A percentile compares a stretch with the other conserved stretches of the same genome.
phyloP scores from a whole-genome alignment of 2,888 invertebrate species.

The Xylota sylvarum region DNA sequence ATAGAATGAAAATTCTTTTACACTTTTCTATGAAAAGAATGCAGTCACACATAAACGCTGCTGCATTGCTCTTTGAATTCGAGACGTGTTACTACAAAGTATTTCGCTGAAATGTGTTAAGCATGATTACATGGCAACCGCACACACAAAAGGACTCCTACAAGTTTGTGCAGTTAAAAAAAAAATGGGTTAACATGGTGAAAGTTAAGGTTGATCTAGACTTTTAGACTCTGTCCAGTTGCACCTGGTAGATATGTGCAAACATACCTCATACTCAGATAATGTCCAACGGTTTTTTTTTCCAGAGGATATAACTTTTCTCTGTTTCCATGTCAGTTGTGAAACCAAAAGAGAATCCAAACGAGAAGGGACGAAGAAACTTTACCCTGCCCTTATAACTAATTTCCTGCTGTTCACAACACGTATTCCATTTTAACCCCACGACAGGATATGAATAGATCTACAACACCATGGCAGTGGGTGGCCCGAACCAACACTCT shows the following conservation, averaged over 20 bases:
- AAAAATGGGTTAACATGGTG: background rate
- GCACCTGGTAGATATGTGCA: constrained; percentile 2
- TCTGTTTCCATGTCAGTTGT: background rate
- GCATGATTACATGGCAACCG: constrained; percentile 26
- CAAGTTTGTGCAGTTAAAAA: background rate
- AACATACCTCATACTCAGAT: constrained; percentile 1
- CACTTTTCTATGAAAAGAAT: constrained; percentile 9
- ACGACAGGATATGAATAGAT: constrained; percentile 54
- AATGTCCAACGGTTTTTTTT: constrained; percentile 8
- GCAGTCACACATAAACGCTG: background rate
- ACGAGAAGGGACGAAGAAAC: constrained; percentile 16
- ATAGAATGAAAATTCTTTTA: constrained; percentile 17
- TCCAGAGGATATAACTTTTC: background rate
- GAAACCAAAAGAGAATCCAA: background rate
- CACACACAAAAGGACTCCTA: constrained; percentile 8
- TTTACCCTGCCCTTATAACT: constrained; percentile 36
- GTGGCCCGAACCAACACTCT: background rate
- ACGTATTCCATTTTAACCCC: constrained; percentile 51
- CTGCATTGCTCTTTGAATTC: constrained; percentile 1
- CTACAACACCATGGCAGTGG: constrained; percentile 3
- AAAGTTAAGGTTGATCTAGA: constrained; percentile 19
- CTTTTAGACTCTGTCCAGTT: background rate
- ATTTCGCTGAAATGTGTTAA: constrained; percentile 20
- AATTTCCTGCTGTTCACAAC: constrained; percentile 70
- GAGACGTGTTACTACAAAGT: constrained; percentile 33